These are phyloP conservation scores for Thunnus thynnus DNA, from an alignment of 2,113 vertebrate genomes.

Conservation along the genomic window DNA sequence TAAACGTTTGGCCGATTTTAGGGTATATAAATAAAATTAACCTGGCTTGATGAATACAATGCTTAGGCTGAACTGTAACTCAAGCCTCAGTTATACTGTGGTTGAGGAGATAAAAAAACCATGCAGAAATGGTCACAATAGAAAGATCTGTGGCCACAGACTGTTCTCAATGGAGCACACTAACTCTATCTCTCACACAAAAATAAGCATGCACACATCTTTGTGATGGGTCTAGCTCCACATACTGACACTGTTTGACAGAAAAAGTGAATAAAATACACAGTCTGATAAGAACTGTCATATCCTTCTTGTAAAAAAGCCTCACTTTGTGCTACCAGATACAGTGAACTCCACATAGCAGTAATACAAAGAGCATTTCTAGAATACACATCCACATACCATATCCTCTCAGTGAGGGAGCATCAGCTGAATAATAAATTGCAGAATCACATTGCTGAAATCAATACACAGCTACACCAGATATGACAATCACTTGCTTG, in stretches of 20 bases:
- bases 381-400: constrained; percentile 15
- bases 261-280: constrained; percentile 18
- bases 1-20: neutral
- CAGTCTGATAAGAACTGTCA: constrained; percentile 58
- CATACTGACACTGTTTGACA: constrained; percentile 22
- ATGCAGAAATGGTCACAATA: neutral
- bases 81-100: neutral
- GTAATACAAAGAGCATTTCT: constrained; percentile 17
- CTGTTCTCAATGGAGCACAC: constrained; percentile 21
- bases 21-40: neutral
- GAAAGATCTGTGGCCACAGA: neutral
- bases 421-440: constrained; percentile 12
- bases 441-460: neutral
- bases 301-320: constrained; percentile 37
- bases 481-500: constrained; percentile 21
- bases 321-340: constrained; percentile 15
- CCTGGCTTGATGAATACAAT: neutral
- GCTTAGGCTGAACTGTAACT: neutral
- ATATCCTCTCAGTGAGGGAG: neutral
- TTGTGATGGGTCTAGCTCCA: constrained; percentile 10
- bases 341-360: constrained; percentile 28
- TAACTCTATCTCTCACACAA: neutral
- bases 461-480: constrained; percentile 23
- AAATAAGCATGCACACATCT: constrained; percentile 14
- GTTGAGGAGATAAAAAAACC: too few species aligned